phyloP scores from a whole-genome alignment of 2,113 vertebrate species.

The Laterallus jamaicensis region DNA sequence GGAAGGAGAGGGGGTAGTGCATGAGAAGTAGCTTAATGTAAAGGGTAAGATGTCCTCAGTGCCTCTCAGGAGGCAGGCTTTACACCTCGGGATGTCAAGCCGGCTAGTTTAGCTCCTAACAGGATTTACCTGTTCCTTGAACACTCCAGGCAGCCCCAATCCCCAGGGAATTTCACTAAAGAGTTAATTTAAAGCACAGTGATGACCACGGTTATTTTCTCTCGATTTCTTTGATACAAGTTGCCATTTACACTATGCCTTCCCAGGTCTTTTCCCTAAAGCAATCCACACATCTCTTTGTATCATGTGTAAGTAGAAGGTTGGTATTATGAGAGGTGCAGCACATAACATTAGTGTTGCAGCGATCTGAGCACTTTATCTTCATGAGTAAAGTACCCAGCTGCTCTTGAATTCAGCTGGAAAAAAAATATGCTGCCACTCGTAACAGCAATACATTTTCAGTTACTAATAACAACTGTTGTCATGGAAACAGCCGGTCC shows the following conservation, averaged over 20 bases:
- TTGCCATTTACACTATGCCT: background rate
- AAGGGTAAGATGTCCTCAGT: background rate
- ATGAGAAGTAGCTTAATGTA: background rate
- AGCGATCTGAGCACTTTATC: conserved; percentile 62
- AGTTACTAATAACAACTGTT: conserved; percentile 80
- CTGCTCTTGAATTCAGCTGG: conserved; percentile 69
- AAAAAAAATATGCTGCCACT: conserved; percentile 69
- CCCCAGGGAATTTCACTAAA: background rate
- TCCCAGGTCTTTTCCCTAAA: background rate
- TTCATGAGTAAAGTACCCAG: conserved; percentile 69
- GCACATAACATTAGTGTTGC: conserved; percentile 7
- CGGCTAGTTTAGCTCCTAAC: background rate
- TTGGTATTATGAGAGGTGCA: conserved; percentile 33
- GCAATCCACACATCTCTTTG: background rate
- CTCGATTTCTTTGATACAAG: conserved; percentile 13
- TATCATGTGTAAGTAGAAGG: background rate
- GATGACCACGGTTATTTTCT: conserved; percentile 3
- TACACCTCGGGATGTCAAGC: background rate
- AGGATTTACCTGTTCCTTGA: conserved; percentile 15
- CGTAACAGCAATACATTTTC: conserved; percentile 76
- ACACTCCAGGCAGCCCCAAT: background rate
- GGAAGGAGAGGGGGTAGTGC: background rate
- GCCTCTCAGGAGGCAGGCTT: background rate
- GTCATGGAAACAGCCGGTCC: conserved; percentile 76
- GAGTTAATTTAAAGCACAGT: conserved; percentile 26